Evolutionary conservation across 2,113 vertebrate species (phyloP), one percentile per base, ranked within the genome.

Genomic region (Loxodonta africana): DNA sequence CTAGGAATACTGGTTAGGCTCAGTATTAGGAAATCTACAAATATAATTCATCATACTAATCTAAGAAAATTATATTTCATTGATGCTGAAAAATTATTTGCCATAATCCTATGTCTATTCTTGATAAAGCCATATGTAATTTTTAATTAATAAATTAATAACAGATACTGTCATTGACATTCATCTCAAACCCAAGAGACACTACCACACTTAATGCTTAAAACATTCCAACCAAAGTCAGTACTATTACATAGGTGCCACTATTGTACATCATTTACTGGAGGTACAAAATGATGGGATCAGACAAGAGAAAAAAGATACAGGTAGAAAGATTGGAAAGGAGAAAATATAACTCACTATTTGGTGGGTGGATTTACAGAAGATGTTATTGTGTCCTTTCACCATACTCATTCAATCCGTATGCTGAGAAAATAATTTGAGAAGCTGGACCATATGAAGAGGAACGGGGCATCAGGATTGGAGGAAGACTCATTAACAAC

Each of bases 31-130:
- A 95, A 88, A 91, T 71, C 37, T 69, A 71, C 5, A 83, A 62
- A n/a, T 57, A 5, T 18, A 53, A 62, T 63, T 84, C 14, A 53
- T 85, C 18, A n/a, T 76, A 89, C 60, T 76, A 65, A 77, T 53
- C 12, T 83, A n/a, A 85, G 46, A 88, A 92, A 21, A 37, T 7
- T 81, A 33, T 53, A 69, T 77, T 78, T 84, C 30, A 88, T 74
- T 41, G n/a, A n/a, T 87, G 14, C 44, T 51, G 46, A 89, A 77
- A 88, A 92, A n/a, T 78, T 20, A 26, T 48, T 91, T 92, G 84
- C 44, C 63, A 60, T 69, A 69, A 90, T 88, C 14, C 51, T 46
- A 73, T 44, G 12, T 93, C 6, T 33, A 83, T 80, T 97, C 30
- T 94, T 90, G 63, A 82, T 71, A 77, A 95, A 77, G 62, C 28